Percentiles rank a stretch among this genome's conserved stretches.
phyloP scores from a whole-genome alignment of 2,888 invertebrate genomes.

The Andricus curvator region DNA sequence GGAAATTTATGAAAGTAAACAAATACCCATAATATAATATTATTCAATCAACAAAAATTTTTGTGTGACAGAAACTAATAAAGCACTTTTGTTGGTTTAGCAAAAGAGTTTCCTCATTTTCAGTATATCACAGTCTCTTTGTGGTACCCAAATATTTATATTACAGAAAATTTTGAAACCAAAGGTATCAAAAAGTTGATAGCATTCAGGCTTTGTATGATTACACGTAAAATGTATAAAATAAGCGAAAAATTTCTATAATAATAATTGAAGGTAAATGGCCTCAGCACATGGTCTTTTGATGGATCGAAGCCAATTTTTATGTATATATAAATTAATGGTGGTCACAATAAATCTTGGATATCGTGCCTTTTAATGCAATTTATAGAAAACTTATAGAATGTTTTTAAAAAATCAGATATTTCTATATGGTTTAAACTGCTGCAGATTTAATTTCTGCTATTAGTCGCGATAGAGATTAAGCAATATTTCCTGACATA shows the following conservation, averaged over 20 bases:
- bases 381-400: neutral
- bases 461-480: neutral
- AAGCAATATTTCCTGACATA: neutral
- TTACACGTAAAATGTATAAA: neutral
- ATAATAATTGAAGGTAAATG: constrained; percentile 33
- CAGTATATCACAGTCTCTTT: no score
- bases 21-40: no score
- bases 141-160: no score
- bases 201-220: neutral
- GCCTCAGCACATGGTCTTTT: constrained; percentile 23
- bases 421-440: no score
- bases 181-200: no score
- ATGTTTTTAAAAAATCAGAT: neutral
- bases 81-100: no score
- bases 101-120: no score
- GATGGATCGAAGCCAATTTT: constrained; percentile 29
- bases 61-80: no score
- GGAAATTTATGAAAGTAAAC: no score
- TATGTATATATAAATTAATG: constrained; percentile 16
- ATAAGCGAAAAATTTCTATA: neutral
- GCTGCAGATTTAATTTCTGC: neutral
- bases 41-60: no score
- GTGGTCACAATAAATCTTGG: neutral
- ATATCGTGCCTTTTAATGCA: neutral
- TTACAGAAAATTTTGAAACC: no score